These are phyloP conservation scores for Schrankia costaestrigalis DNA, from an alignment of 2,888 invertebrate genomes.

Conservation along the genomic window DNA sequence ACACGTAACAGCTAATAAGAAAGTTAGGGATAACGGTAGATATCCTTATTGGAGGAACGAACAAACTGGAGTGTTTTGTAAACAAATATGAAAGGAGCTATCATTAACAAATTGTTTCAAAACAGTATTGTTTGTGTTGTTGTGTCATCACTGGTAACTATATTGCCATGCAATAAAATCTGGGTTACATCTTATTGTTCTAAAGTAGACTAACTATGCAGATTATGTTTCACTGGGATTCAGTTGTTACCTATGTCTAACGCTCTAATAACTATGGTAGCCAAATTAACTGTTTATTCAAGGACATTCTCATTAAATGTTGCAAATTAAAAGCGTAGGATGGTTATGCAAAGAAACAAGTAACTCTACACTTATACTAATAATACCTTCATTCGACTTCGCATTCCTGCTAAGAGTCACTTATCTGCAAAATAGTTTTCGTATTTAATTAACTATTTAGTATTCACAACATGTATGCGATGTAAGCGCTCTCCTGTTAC, in stretches of 20 bases:
- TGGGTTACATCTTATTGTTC: slow-evolving; percentile 32
- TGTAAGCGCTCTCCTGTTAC: no score
- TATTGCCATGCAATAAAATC: slow-evolving; percentile 30
- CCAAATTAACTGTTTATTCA: slow-evolving; percentile 16
- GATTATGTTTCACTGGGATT: slow-evolving; percentile 20
- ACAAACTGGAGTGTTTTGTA: slow-evolving; percentile 45
- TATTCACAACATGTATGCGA: slow-evolving; percentile 42
- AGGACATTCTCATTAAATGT: slow-evolving; percentile 19
- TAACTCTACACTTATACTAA: slow-evolving; percentile 3
- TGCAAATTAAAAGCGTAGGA: slow-evolving; percentile 14
- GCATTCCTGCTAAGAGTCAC: slow-evolving; percentile 32
- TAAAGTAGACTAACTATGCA: slow-evolving; percentile 24
- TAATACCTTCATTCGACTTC: slow-evolving; percentile 15
- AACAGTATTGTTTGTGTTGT: slow-evolving; percentile 33
- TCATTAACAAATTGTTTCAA: slow-evolving; percentile 25
- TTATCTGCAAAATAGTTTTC: slow-evolving; percentile 43
- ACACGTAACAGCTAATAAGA: slow-evolving; percentile 58
- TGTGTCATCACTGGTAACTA: slow-evolving; percentile 31
- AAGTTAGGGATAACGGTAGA: slow-evolving; percentile 62
- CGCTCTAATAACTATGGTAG: slow-evolving; percentile 18
- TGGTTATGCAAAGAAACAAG: slow-evolving; percentile 4
- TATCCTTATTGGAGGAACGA: slow-evolving; percentile 34
- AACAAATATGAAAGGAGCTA: slow-evolving; percentile 46
- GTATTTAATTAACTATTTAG: slow-evolving; percentile 46
- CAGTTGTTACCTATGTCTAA: slow-evolving; percentile 10